Percentiles rank a stretch among this genome's conserved stretches.
Evolutionary conservation across 2,113 vertebrate genomes (phyloP).

Genomic region (Pheucticus melanocephalus): DNA sequence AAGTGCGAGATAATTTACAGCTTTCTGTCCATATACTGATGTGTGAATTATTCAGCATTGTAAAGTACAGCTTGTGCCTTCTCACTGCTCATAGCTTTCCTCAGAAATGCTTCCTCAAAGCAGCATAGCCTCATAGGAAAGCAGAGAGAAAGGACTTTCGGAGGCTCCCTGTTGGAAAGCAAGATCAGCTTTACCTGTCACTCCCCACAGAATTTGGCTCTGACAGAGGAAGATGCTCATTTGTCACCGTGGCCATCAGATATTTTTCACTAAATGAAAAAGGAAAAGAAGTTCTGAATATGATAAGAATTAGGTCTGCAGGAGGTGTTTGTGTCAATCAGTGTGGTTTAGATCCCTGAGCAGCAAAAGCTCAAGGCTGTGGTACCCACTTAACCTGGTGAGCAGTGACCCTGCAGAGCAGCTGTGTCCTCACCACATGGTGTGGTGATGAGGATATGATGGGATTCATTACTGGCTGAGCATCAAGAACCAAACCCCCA

Average conservation of each 20-base stretch:
- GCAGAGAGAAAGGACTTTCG: neutral
- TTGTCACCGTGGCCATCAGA: neutral
- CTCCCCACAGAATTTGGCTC: neutral
- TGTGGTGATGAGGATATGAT: neutral
- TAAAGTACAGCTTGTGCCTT: neutral
- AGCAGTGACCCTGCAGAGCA: neutral
- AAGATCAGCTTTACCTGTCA: neutral
- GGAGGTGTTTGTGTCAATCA: neutral
- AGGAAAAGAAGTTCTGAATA: neutral
- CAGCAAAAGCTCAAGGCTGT: accelerated
- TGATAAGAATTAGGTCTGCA: neutral
- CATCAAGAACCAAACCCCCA: neutral
- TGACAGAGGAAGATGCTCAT: neutral
- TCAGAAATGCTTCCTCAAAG: neutral
- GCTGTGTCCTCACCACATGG: neutral
- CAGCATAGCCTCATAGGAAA: neutral
- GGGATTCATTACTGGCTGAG: neutral
- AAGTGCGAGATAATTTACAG: neutral
- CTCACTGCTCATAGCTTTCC: neutral
- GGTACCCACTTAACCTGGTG: neutral
- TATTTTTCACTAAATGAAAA: neutral
- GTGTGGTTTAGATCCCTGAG: neutral
- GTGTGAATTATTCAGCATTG: neutral
- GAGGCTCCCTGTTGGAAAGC: neutral
- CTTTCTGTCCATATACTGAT: neutral